Evolutionary conservation across 2,888 invertebrate genomes (phyloP).

Genomic region (Celastrina argiolus): DNA sequence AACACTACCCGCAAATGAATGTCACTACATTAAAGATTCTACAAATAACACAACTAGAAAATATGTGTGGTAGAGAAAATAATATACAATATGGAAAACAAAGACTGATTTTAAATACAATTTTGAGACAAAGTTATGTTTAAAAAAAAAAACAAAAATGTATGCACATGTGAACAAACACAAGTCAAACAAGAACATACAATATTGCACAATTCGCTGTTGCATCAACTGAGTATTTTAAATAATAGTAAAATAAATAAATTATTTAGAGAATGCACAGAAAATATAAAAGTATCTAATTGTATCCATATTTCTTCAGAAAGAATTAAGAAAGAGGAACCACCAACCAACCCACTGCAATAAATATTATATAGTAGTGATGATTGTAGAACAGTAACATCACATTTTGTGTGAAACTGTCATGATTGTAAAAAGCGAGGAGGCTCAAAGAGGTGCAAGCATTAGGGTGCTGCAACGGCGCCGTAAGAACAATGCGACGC

Average conservation of each 20-base stretch:
- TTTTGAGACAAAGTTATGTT: conserved; percentile 36
- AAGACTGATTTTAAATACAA: conserved; percentile 28
- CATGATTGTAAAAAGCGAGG: too few species aligned
- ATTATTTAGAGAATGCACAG: background rate
- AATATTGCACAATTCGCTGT: background rate
- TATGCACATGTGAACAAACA: background rate
- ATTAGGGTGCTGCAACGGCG: too few species aligned
- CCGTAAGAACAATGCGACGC: too few species aligned
- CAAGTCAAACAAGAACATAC: background rate
- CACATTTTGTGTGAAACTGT: background rate
- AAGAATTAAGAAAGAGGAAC: too few species aligned
- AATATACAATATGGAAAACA: conserved; percentile 15
- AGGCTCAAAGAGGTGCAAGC: too few species aligned
- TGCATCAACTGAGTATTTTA: background rate
- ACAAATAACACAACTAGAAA: conserved; percentile 44
- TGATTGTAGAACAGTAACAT: background rate
- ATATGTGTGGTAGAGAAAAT: conserved; percentile 39
- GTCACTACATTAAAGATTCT: conserved; percentile 27
- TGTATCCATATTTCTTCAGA: background rate
- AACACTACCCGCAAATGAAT: background rate
- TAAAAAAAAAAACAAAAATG: background rate
- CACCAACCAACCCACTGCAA: too few species aligned
- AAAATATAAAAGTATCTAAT: background rate
- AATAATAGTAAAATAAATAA: background rate
- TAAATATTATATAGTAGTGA: too few species aligned